Conservation (phyloP, 2,113 vertebrate species). For the Centropus unirufus region DNA sequence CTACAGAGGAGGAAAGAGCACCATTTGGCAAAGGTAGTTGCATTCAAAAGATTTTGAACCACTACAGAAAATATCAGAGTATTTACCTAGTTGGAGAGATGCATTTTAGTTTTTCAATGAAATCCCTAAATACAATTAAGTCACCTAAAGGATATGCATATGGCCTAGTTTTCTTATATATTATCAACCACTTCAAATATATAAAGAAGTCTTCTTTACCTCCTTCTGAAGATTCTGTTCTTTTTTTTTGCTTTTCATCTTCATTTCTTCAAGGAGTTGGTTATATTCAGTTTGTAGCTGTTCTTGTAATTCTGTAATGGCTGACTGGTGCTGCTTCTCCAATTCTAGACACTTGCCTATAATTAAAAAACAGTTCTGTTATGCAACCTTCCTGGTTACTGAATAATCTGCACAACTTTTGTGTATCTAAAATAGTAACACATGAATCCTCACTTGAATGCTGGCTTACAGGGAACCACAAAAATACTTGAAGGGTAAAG, state of each 20-base stretch:
- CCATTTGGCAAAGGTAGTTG: not conserved
- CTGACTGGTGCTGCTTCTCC: constrained; percentile 72
- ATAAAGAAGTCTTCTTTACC: constrained; percentile 61
- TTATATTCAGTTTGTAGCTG: constrained; percentile 69
- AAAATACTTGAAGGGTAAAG: not conserved
- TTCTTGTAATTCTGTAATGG: constrained; percentile 62
- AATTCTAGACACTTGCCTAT: constrained; percentile 64
- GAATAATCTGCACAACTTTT: not conserved
- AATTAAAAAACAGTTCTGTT: constrained; percentile 18
- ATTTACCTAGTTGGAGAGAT: not conserved
- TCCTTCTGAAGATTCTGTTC: constrained; percentile 77
- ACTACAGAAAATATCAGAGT: not conserved
- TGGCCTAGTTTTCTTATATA: not conserved
- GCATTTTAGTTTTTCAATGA: not conserved
- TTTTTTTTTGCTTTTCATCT: constrained; percentile 62
- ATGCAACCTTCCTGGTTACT: not conserved
- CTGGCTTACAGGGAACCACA: not conserved
- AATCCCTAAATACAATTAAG: not conserved
- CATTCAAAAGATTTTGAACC: not conserved
- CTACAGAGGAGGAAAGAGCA: not conserved
- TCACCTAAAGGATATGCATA: not conserved
- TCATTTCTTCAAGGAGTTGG: constrained; percentile 66
- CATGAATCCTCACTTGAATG: not conserved
- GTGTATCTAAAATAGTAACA: not conserved
- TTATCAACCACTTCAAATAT: not conserved